Percentiles rank a stretch among this genome's conserved stretches.
phyloP scores from a whole-genome alignment of 2,113 vertebrate genomes.

The Chunga burmeisteri region DNA sequence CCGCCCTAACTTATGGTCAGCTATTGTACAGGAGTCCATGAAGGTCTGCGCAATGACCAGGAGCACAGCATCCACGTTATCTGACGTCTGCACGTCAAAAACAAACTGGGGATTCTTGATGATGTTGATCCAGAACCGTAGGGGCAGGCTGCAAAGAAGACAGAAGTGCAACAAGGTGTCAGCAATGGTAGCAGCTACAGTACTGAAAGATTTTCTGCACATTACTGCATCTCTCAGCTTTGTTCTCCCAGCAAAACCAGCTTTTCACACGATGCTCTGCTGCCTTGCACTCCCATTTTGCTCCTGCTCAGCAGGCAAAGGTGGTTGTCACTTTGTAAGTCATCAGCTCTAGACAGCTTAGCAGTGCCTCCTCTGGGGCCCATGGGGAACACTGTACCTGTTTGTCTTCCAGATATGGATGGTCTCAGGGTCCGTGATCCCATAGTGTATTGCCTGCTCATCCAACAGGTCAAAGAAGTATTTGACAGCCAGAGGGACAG shows the following conservation, averaged over 20 bases:
- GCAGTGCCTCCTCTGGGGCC: background rate
- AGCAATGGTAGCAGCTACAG: background rate
- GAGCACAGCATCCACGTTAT: slow-evolving; percentile 92
- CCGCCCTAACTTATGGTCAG: slow-evolving; percentile 96
- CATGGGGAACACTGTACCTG: slow-evolving; percentile 74
- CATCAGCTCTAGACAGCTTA: background rate
- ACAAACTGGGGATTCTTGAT: slow-evolving; percentile 98
- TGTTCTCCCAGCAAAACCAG: background rate
- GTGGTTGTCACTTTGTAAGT: background rate
- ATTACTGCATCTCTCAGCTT: background rate
- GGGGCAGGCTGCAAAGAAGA: slow-evolving; percentile 81
- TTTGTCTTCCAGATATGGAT: slow-evolving; percentile 99
- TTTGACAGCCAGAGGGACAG: slow-evolving; percentile 92
- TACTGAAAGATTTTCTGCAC: background rate
- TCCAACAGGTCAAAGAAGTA: slow-evolving; percentile 98
- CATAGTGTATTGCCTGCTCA: slow-evolving; percentile 88
- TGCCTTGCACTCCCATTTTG: background rate
- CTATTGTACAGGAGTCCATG: slow-evolving; percentile 98
- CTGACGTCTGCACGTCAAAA: slow-evolving; percentile 94
- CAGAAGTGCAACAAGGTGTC: background rate
- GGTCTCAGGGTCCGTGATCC: slow-evolving; percentile 91
- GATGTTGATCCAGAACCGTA: slow-evolving; percentile 98
- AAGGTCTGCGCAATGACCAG: slow-evolving; percentile 97
- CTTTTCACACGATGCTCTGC: background rate
- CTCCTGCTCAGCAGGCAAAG: background rate